Conservation (phyloP, 2,888 invertebrate genomes). For the Idaea aversata region DNA sequence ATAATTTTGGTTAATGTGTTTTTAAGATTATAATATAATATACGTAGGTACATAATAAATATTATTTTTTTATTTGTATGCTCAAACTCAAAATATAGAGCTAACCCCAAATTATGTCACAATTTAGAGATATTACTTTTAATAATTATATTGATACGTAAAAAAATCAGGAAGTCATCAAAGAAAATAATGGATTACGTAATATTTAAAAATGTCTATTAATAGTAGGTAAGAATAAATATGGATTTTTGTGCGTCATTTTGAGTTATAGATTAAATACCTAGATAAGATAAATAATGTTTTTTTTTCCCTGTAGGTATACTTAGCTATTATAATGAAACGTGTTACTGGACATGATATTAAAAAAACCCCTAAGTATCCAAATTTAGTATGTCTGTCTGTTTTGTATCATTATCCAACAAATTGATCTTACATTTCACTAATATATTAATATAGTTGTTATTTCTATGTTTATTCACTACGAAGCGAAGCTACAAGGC, state of each 20-base stretch:
- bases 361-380: no score
- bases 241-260: neutral
- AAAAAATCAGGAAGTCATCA: neutral
- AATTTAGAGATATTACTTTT: neutral
- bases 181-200: slow-evolving; percentile 4
- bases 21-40: neutral
- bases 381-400: no score
- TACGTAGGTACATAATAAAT: neutral
- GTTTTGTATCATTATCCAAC: no score
- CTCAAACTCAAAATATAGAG: neutral
- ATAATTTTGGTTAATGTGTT: neutral
- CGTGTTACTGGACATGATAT: no score
- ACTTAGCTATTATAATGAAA: no score
- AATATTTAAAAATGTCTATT: slow-evolving; percentile 2
- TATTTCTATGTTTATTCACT: no score
- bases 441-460: no score
- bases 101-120: no score
- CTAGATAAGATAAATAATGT: neutral
- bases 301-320: neutral
- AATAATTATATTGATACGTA: no score
- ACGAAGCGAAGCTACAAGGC: no score
- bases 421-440: no score
- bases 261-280: neutral
- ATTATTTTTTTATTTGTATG: neutral
- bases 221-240: neutral